Percentiles rank a stretch among this genome's conserved stretches.
Evolutionary conservation across 1,140 invertebrate species (phyloP).

Genomic region (Drosophila sulfurigaster): DNA sequence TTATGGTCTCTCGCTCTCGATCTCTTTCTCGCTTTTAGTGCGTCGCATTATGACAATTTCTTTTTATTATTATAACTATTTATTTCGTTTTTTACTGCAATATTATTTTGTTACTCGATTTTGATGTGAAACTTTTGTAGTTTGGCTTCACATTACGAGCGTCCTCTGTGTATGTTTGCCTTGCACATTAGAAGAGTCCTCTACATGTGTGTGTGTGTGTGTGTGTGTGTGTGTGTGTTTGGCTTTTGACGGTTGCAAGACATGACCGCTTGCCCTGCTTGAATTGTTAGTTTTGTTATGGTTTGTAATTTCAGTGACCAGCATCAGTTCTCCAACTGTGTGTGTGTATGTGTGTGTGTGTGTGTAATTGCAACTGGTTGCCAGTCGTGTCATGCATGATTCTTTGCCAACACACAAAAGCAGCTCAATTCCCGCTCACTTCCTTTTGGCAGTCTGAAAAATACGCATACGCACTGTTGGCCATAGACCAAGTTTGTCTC

Average conservation of each 20-base stretch:
- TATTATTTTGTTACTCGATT: not conserved
- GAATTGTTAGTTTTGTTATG: slow-evolving; percentile 7
- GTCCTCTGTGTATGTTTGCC: no score
- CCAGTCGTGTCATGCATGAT: slow-evolving; percentile 20
- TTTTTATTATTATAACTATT: no score
- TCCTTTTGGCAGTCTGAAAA: not conserved
- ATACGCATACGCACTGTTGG: slow-evolving; percentile 15
- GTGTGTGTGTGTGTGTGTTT: not conserved
- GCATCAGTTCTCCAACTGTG: no score
- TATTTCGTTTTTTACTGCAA: not conserved
- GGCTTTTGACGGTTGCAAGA: not conserved
- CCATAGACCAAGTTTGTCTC: not conserved
- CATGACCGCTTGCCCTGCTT: not conserved
- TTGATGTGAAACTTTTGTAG: not conserved
- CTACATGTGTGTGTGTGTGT: not conserved
- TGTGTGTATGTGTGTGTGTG: not conserved
- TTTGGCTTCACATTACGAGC: not conserved
- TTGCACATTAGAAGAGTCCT: no score
- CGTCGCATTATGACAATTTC: no score
- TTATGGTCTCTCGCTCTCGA: no score
- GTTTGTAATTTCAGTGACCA: not conserved
- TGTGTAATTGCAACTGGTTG: slow-evolving; percentile 2
- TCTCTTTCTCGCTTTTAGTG: not conserved
- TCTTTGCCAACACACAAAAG: not conserved
- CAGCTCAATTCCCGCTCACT: not conserved